These are phyloP conservation scores for Oncopeltus fasciatus DNA, from an alignment of 1,140 invertebrate genomes.

Conservation along the genomic window DNA sequence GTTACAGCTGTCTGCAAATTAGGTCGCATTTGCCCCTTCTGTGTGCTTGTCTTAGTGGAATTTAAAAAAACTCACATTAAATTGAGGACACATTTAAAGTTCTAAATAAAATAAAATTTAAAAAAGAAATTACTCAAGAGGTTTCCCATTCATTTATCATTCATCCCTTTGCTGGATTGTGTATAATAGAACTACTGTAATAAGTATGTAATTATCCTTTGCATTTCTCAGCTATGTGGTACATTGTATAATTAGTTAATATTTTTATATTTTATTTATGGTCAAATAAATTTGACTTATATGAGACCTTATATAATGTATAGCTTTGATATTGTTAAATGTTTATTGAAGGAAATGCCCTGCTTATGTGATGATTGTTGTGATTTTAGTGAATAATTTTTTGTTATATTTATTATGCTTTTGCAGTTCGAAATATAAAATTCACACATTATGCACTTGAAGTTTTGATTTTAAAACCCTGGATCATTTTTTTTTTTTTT, in stretches of 20 bases:
- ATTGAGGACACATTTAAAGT: neutral
- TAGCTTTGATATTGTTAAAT: neutral
- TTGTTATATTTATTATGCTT: neutral
- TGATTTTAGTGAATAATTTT: neutral
- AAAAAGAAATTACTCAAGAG: neutral
- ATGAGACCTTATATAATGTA: neutral
- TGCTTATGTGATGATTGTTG: slow-evolving; percentile 3
- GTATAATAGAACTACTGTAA: neutral
- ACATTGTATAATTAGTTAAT: neutral
- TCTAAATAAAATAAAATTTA: neutral
- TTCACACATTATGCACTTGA: too few species aligned
- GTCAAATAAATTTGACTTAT: neutral
- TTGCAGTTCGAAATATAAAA: slow-evolving; percentile 1
- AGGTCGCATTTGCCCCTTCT: too few species aligned
- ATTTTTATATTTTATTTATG: neutral
- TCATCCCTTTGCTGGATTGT: neutral
- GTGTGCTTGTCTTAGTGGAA: too few species aligned
- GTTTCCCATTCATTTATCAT: neutral
- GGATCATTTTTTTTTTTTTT: too few species aligned
- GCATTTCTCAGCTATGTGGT: neutral
- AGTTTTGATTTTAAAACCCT: too few species aligned
- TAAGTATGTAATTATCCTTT: neutral
- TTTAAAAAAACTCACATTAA: too few species aligned
- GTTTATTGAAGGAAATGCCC: neutral
- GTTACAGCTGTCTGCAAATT: too few species aligned